Conservation (phyloP, 2,888 invertebrate genomes). For the Uloborus plumipes region DNA sequence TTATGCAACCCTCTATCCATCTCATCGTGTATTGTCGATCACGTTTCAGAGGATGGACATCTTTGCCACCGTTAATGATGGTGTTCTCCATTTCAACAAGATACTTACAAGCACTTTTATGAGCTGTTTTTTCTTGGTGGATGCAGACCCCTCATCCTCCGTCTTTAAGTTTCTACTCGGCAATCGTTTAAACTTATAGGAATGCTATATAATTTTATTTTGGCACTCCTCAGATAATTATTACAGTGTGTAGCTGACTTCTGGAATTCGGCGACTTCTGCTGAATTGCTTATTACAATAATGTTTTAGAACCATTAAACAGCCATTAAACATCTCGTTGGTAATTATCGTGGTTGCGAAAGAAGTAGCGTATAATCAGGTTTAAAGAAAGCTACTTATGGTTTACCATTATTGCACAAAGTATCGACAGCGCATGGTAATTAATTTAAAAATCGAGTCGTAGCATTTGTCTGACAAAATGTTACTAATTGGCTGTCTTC, state of each 20-base stretch:
- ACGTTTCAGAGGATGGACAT: conserved; percentile 16
- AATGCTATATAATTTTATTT: conserved; percentile 31
- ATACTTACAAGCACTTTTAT: conserved; percentile 26
- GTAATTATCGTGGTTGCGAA: conserved; percentile 44
- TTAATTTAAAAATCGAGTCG: conserved; percentile 48
- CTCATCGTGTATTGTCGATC: conserved; percentile 30
- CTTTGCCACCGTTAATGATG: conserved; percentile 23
- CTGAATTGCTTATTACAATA: conserved; percentile 27
- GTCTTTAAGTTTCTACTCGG: conserved; percentile 16
- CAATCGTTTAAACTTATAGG: conserved; percentile 31
- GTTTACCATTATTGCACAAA: conserved; percentile 30
- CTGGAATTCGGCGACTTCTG: conserved; percentile 23
- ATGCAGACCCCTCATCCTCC: background rate
- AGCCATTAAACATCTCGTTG: conserved; percentile 44
- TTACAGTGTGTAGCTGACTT: conserved; percentile 36
- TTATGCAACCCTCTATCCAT: background rate
- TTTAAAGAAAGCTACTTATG: conserved; percentile 31
- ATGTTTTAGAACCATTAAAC: conserved; percentile 49
- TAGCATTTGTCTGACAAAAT: conserved; percentile 13
- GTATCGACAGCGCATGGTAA: conserved; percentile 10
- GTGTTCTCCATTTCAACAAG: conserved; percentile 36
- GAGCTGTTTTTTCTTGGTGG: conserved; percentile 29
- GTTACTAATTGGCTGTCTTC: conserved; percentile 21
- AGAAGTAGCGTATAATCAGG: conserved; percentile 37
- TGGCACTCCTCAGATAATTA: conserved; percentile 41